A percentile compares a stretch with the other conserved stretches of the same genome.
These are phyloP conservation scores for Lepeophtheirus salmonis DNA, from an alignment of 1,140 invertebrate species.

Conservation along the genomic window DNA sequence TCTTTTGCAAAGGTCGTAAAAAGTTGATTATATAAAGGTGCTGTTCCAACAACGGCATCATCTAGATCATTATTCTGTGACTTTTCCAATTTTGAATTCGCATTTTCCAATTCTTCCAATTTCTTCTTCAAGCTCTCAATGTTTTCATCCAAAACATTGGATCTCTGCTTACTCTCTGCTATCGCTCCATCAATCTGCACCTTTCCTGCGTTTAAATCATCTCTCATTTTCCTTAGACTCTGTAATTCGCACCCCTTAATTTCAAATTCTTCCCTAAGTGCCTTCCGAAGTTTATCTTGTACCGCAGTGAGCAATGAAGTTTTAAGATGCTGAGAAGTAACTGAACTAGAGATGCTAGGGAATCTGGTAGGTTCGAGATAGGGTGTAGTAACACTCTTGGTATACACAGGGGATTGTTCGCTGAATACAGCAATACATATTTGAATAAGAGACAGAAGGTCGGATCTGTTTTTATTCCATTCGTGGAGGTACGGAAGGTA, in stretches of 20 bases:
- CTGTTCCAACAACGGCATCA: slow-evolving; percentile 86
- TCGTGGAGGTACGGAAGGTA: slow-evolving; percentile 91
- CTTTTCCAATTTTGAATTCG: slow-evolving; percentile 51
- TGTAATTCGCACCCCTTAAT: slow-evolving; percentile 79
- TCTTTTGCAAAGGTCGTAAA: slow-evolving; percentile 90
- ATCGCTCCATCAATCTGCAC: neutral
- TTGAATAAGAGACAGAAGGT: slow-evolving; percentile 65
- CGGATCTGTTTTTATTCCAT: slow-evolving; percentile 73
- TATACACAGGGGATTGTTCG: slow-evolving; percentile 80
- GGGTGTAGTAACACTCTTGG: slow-evolving; percentile 25
- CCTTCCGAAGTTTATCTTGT: slow-evolving; percentile 71
- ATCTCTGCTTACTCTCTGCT: slow-evolving; percentile 11
- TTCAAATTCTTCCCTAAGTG: slow-evolving; percentile 67
- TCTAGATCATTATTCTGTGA: slow-evolving; percentile 72
- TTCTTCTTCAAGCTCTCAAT: slow-evolving; percentile 62
- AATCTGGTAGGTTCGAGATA: slow-evolving; percentile 22
- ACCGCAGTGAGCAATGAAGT: slow-evolving; percentile 81
- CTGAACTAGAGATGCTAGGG: slow-evolving; percentile 40
- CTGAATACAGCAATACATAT: slow-evolving; percentile 83
- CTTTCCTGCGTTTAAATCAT: slow-evolving; percentile 59
- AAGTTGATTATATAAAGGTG: slow-evolving; percentile 78
- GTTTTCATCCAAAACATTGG: slow-evolving; percentile 61
- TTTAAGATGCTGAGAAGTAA: slow-evolving; percentile 83
- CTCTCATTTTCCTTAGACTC: slow-evolving; percentile 63
- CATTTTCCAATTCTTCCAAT: slow-evolving; percentile 60